A percentile compares a stretch with the other conserved stretches of the same genome.
phyloP scores from a whole-genome alignment of 2,797 vertebrate genomes.

The Ptychadena robeensis region DNA sequence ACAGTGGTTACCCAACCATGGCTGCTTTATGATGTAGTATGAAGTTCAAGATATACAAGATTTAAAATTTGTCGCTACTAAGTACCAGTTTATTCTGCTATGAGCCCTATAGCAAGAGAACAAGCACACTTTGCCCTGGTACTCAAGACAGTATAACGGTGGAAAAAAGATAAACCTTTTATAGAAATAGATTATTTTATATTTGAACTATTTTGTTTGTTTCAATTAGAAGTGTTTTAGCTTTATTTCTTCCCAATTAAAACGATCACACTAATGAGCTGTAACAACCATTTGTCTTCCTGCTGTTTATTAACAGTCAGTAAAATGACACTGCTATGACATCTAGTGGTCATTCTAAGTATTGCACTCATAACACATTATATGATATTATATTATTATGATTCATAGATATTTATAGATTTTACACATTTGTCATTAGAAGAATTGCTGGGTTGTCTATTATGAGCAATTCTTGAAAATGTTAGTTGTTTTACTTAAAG shows the following conservation, averaged over 20 bases:
- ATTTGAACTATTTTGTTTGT: slow-evolving; percentile 46
- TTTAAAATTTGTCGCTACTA: not conserved
- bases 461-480: too few species aligned
- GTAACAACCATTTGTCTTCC: slow-evolving; percentile 30
- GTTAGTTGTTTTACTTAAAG: too few species aligned
- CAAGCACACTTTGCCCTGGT: not conserved
- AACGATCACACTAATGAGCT: slow-evolving; percentile 51
- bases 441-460: too few species aligned
- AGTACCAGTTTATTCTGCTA: not conserved
- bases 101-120: not conserved
- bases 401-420: too few species aligned
- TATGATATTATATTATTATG: too few species aligned
- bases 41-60: not conserved
- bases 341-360: slow-evolving; percentile 31
- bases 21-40: not conserved
- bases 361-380: not conserved
- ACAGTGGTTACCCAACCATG: not conserved
- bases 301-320: not conserved
- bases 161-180: not conserved
- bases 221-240: slow-evolving; percentile 37
- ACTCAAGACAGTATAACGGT: not conserved
- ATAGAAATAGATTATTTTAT: slow-evolving; percentile 33
- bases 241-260: slow-evolving; percentile 48
- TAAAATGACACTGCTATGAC: slow-evolving; percentile 31
- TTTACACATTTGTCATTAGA: too few species aligned